Evolutionary conservation across 2,113 vertebrate genomes (phyloP).

Genomic region (Lontra canadensis): DNA sequence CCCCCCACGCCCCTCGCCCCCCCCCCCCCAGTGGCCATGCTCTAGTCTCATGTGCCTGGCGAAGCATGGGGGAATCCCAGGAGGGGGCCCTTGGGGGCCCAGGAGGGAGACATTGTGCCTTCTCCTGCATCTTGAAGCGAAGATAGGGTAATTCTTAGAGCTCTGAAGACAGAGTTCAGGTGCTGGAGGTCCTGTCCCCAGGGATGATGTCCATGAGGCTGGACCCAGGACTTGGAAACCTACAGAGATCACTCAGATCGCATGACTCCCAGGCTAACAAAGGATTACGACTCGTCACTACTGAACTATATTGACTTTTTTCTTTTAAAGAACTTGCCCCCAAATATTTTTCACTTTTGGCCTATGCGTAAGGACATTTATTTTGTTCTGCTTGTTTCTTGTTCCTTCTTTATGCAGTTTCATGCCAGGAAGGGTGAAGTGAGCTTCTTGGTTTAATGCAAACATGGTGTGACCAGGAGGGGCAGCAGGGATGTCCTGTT

Average conservation of each 20-base stretch:
- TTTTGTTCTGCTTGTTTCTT: not conserved
- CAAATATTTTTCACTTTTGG: not conserved
- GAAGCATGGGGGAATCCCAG: not conserved
- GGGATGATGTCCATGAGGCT: not conserved
- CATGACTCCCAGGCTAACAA: not conserved
- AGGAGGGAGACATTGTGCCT: not conserved
- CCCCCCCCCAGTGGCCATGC: not conserved
- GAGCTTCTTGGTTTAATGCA: not conserved
- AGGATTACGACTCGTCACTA: not conserved
- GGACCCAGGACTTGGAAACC: not conserved
- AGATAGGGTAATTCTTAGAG: rapidly evolving
- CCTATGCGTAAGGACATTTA: not conserved
- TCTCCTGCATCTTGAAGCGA: not conserved
- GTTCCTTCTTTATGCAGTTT: not conserved
- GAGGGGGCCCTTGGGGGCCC: not conserved
- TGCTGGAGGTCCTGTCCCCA: too few relatives aligned
- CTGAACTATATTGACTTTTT: not conserved
- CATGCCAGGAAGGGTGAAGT: rapidly evolving
- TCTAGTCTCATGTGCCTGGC: not conserved
- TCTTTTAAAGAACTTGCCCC: not conserved
- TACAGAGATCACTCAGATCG: not conserved
- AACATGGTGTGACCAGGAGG: not conserved
- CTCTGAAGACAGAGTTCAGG: not conserved
- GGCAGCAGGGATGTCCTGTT: not conserved
- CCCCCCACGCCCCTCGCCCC: too few relatives aligned